Evolutionary conservation across 2,888 invertebrate species (phyloP), one percentile per base, ranked within the genome.

Genomic region (Orgyia antiqua): DNA sequence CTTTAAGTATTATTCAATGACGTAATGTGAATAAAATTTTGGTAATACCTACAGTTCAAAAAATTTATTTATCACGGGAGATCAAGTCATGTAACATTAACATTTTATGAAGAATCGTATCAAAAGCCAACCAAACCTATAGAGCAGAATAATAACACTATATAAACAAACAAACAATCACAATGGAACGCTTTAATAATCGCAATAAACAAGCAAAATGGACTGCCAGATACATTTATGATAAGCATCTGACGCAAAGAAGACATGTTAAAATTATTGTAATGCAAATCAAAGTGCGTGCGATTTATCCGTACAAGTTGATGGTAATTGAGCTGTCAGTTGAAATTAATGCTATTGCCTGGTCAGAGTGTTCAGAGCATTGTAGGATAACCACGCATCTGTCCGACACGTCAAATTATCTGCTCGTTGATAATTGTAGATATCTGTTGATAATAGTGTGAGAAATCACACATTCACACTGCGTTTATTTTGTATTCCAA

Each of bases 301-400:
- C 41, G 10, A 4, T 12, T 9, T n/a, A 24, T n/a, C 4, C 42
- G 42, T 30, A 31, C 37, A 45, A 39, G 41, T 37, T 46, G 38
- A 42, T 55, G 60, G 65, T 79, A 78, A 80, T 80, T 78, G 79
- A 79, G 73, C 76, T 79, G 80, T 77, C 80, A 66, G 57, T 51
- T 44, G 42, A 68, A 73, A 80, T 80, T 72, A 74, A 77, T 76
- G 69, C 58, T 58, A 66, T 65, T 58, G 61, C 64, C 55, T 49
- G 55, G 50, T 60, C 53, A 57, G 42, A 13, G 15, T 15, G 6
- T 4, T 37, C 29, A 31, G 46, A 10, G n/a, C 15, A 41, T 13
- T 51, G 56, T 53, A 49, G 30, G 27, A 33, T 31, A 48, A 44
- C 28, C 29, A 35, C 26, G 27, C 31, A 34, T 36, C 2, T 13